These are phyloP conservation scores for Andrena minutula DNA, from an alignment of 2,888 invertebrate genomes.

Conservation along the genomic window DNA sequence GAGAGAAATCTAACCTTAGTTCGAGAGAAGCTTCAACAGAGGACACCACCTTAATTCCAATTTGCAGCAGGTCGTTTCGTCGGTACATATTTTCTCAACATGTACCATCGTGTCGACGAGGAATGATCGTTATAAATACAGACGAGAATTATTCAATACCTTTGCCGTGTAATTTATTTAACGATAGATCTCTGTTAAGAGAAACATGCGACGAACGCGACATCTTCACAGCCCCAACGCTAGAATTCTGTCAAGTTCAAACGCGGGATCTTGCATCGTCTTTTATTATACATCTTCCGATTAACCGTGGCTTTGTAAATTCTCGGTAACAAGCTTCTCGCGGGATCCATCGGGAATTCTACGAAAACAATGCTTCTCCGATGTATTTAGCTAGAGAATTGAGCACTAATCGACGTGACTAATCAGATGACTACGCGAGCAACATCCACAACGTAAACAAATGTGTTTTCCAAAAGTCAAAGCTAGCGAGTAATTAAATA, in stretches of 20 bases:
- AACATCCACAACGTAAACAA: too few species aligned
- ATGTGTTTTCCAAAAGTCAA: too few species aligned
- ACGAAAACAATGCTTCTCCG: background rate
- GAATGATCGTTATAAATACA: conserved; percentile 30
- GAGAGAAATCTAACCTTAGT: conserved; percentile 75
- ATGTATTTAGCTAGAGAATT: background rate
- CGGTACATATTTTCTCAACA: conserved; percentile 55
- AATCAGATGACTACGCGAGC: background rate
- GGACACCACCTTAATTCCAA: conserved; percentile 76
- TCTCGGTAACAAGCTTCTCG: background rate
- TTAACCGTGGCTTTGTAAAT: background rate
- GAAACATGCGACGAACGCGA: conserved; percentile 61
- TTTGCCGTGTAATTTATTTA: conserved; percentile 33
- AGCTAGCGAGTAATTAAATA: too few species aligned
- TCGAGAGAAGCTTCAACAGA: conserved; percentile 77
- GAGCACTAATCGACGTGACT: background rate
- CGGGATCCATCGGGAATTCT: background rate
- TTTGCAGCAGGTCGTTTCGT: conserved; percentile 29
- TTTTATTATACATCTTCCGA: background rate
- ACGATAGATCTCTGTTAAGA: conserved; percentile 38
- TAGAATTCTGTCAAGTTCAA: conserved; percentile 40
- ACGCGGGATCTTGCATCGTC: conserved; percentile 5
- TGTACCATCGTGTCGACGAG: conserved; percentile 56
- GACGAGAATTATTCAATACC: conserved; percentile 8
- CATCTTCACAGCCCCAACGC: conserved; percentile 59